phyloP scores from a whole-genome alignment of 2,888 invertebrate genomes.

The Aromia moschata region DNA sequence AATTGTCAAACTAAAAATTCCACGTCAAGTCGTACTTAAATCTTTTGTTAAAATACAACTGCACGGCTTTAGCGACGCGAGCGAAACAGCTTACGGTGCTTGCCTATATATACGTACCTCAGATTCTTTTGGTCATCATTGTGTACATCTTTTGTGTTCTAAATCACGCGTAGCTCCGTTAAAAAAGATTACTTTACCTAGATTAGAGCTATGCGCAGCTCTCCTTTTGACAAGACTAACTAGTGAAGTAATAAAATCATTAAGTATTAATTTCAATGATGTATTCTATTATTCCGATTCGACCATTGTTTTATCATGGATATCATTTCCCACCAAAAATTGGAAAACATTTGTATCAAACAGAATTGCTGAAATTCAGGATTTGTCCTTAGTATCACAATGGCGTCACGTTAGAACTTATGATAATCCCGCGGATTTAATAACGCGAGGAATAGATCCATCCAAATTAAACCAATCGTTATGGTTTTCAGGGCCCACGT shows the following conservation, averaged over 20 bases:
- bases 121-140: background rate
- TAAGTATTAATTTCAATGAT: conserved; percentile 1
- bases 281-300: background rate
- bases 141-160: background rate
- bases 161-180: background rate
- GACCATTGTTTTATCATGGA: background rate
- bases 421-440: conserved; percentile 2
- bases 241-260: background rate
- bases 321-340: background rate
- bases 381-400: background rate
- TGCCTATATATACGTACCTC: background rate
- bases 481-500: conserved; percentile 2
- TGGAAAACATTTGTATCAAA: background rate
- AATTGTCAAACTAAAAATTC: background rate
- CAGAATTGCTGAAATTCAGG: conserved; percentile 1
- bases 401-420: conserved; percentile 2
- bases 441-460: background rate
- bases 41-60: background rate
- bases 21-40: background rate
- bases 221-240: background rate
- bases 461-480: background rate
- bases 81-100: background rate
- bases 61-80: background rate
- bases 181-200: background rate
- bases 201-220: background rate